Evolutionary conservation across 1,140 invertebrate genomes (phyloP).

Genomic region (Ceratitis capitata): DNA sequence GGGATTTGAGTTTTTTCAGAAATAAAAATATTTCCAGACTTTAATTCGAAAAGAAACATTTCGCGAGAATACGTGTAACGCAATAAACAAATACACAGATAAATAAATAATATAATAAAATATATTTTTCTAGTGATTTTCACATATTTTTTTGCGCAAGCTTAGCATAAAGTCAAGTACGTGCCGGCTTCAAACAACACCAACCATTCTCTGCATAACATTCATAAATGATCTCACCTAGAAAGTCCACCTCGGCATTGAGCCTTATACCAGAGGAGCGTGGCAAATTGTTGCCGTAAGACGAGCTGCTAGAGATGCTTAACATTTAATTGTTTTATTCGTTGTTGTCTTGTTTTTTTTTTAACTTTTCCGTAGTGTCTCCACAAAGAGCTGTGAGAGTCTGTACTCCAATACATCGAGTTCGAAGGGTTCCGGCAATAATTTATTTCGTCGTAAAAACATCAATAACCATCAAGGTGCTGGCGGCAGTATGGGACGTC

Average conservation of each 20-base stretch:
- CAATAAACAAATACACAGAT: too few relatives aligned
- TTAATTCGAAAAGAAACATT: neutral
- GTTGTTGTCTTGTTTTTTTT: neutral
- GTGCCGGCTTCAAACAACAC: neutral
- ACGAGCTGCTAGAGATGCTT: too few relatives aligned
- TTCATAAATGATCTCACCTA: constrained; percentile 41
- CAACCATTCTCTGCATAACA: neutral
- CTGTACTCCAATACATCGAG: constrained; percentile 58
- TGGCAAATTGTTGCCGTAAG: constrained; percentile 34
- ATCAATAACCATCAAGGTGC: constrained; percentile 24
- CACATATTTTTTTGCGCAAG: neutral
- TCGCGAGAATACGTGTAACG: neutral
- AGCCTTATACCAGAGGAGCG: constrained; percentile 38
- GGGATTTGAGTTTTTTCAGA: neutral
- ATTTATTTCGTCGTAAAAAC: constrained; percentile 56
- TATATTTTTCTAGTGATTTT: neutral
- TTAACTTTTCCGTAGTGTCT: constrained; percentile 42
- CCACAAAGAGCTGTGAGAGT: constrained; percentile 62
- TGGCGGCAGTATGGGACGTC: constrained; percentile 43
- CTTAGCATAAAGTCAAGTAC: neutral
- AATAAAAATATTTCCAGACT: constrained; percentile 28
- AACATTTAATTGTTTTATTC: too few relatives aligned
- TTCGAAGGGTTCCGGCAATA: constrained; percentile 57
- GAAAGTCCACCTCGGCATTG: constrained; percentile 36
- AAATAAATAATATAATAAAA: neutral